These are phyloP conservation scores for Peromyscus attwateri DNA, from an alignment of 2,797 vertebrate species.

Conservation along the genomic window DNA sequence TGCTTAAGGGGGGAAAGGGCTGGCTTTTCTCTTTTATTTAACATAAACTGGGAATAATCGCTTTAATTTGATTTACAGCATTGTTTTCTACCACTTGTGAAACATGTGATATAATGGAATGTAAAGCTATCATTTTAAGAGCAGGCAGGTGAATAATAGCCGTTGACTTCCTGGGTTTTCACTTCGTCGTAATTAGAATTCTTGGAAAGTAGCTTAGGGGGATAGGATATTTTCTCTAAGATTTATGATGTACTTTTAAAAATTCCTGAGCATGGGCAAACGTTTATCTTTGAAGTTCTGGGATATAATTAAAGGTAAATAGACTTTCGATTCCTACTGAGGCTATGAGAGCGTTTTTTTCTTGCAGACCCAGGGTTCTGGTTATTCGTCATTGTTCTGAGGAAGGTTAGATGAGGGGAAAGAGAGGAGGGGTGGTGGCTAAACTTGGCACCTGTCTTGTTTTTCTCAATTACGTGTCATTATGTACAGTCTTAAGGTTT, in stretches of 20 bases:
- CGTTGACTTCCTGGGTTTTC: constrained; percentile 65
- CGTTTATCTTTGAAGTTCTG: constrained; percentile 81
- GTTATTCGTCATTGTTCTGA: not conserved
- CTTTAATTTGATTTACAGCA: constrained; percentile 54
- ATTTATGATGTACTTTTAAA: constrained; percentile 75
- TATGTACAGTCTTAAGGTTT: not conserved
- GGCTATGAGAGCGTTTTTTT: constrained; percentile 30
- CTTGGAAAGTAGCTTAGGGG: constrained; percentile 66
- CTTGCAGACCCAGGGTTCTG: not conserved
- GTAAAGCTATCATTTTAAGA: constrained; percentile 66
- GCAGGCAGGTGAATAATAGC: constrained; percentile 66
- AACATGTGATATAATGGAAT: constrained; percentile 59
- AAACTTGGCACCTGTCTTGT: not conserved
- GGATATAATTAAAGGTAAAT: constrained; percentile 71
- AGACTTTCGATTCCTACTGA: constrained; percentile 57
- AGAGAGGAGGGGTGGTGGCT: not conserved
- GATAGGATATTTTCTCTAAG: constrained; percentile 56
- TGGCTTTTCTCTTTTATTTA: not conserved
- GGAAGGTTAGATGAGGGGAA: not conserved
- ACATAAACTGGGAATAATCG: not conserved
- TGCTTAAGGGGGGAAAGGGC: not conserved
- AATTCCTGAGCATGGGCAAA: constrained; percentile 73
- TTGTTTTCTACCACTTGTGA: constrained; percentile 67
- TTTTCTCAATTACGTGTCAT: not conserved
- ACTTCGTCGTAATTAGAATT: constrained; percentile 67